A percentile compares a stretch with the other conserved stretches of the same genome.
phyloP scores from a whole-genome alignment of 2,888 invertebrate species.

The Pycnomerus fuliginosus region DNA sequence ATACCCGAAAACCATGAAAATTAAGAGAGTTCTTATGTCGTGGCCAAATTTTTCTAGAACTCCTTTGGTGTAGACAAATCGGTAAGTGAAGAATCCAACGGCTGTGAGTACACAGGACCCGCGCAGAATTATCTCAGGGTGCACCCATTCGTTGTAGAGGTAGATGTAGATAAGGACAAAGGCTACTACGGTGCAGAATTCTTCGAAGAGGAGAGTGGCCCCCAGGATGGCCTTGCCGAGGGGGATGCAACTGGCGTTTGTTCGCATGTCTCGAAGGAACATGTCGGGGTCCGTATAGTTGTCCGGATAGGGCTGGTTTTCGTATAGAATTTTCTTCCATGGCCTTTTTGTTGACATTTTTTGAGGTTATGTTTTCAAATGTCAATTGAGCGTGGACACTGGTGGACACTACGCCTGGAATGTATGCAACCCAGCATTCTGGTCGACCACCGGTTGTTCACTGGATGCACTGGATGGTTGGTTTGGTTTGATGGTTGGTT shows the following conservation, averaged over 20 bases:
- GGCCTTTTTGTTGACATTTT: conserved; percentile 47
- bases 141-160: conserved; percentile 67
- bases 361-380: too few species aligned
- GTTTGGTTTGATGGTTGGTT: too few species aligned
- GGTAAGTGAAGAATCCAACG: conserved; percentile 65
- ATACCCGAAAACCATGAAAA: conserved; percentile 84
- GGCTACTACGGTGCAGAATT: conserved; percentile 74
- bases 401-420: too few species aligned
- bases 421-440: too few species aligned
- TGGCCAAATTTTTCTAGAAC: conserved; percentile 49
- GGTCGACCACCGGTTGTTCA: too few species aligned
- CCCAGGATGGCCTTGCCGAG: conserved; percentile 70
- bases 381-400: too few species aligned
- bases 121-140: conserved; percentile 65
- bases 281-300: conserved; percentile 85
- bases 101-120: conserved; percentile 58
- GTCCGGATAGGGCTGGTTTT: conserved; percentile 83
- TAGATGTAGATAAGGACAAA: conserved; percentile 73
- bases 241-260: conserved; percentile 74
- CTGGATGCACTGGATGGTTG: too few species aligned
- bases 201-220: conserved; percentile 75
- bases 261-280: conserved; percentile 81
- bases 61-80: conserved; percentile 32
- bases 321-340: conserved; percentile 90
- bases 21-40: conserved; percentile 75